Base-by-base conservation (phyloP, 53 echinoderm and acorn worm species). In the Luidia sarsii region DNA sequence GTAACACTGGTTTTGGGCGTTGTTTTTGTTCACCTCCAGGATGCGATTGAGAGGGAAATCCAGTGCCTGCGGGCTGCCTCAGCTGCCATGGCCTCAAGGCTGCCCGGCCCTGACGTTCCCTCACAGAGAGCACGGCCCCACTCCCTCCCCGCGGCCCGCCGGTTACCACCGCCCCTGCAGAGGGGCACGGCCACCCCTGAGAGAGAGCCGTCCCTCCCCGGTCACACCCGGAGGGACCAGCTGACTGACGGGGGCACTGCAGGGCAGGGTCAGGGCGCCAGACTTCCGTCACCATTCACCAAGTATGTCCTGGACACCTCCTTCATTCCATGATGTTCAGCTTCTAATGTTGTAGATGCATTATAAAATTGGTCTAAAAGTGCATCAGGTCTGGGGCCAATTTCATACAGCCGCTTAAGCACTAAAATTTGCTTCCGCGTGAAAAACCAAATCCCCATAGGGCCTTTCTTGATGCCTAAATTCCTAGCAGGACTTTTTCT, bases 11-110 rank as follows among this genome's bases (percentile, higher is more conserved):
- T n/a, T n/a, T n/a, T n/a, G n/a, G n/a, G n/a, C n/a, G n/a, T n/a
- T 41, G 41, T 7, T 41, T 41, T 41, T 41, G 41, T 41, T 41
- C 11, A 41, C n/a, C 62, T 54, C n/a, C 55, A 91, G 91, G 95
- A 89, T 50, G 52, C 88, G 18, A 86, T 94, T 80, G 91, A 94
- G 38, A 31, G 67, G 16, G 95, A 94, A 87, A 94, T 94, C 33
- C 79, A 89, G 56, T 89, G 85, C 48, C 83, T 94, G 15, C 82
- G 91, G 32, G 86, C 94, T 30, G 94, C 94, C 23, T 83, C 85
- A 33, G 75, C 90, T 11, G 94, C 87, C 75, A 69, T 90, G 56
- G 79, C 48, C 43, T 80, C 86, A 6, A 1, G 21, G 2, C 19
- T 38, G 23, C 37, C 72, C 27, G 39, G n/a, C 56, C 37, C 35